Conservation (phyloP, 2,113 vertebrate genomes). For the Heloderma charlesbogerti region DNA sequence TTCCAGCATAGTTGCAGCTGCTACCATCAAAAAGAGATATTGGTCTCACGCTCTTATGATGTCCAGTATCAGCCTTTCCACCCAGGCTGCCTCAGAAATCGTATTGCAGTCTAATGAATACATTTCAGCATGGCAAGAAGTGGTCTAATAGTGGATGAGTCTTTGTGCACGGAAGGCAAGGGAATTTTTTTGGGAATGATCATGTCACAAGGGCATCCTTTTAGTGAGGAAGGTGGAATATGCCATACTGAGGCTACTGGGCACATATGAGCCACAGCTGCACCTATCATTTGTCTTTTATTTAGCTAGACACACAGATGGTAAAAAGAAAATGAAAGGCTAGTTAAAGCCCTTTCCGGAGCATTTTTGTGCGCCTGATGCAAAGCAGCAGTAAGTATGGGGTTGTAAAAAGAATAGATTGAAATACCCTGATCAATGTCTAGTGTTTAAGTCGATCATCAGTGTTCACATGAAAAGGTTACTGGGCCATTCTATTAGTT, state of each 20-base stretch:
- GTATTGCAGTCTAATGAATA: not conserved
- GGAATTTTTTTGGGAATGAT: not conserved
- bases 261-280: not conserved
- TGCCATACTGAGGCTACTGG: not conserved
- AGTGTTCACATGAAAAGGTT: not conserved
- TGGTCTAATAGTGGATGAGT: not conserved
- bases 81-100: rapidly evolving
- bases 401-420: not conserved
- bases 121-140: not conserved
- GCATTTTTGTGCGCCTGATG: not conserved
- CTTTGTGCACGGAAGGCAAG: not conserved
- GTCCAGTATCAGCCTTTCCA: rapidly evolving
- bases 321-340: constrained; percentile 8
- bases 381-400: not conserved
- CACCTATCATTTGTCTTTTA: rapidly evolving
- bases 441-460: not conserved
- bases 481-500: not conserved
- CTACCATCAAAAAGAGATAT: constrained; percentile 14
- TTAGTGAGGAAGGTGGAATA: not conserved
- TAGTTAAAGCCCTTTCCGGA: not conserved
- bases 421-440: not conserved
- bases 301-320: constrained; percentile 17
- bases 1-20: constrained; percentile 24
- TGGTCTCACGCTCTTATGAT: not conserved
- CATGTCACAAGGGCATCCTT: not conserved